Evolutionary conservation across 2,797 vertebrate species (phyloP).

Genomic region (Pseudomugil tenellus): DNA sequence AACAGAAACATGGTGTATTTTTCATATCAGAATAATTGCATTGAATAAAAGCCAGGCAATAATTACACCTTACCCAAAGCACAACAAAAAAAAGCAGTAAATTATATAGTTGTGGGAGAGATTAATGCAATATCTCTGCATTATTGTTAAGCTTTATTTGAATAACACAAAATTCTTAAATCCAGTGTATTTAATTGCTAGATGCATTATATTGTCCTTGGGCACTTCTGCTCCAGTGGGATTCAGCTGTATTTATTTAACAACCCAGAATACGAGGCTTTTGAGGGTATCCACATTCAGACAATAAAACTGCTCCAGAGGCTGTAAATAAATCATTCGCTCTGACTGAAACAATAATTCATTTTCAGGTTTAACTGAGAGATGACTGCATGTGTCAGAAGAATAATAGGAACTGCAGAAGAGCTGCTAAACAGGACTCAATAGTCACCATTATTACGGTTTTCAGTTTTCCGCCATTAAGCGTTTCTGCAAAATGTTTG

Average conservation of each 20-base stretch:
- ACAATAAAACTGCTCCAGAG: conserved; percentile 42
- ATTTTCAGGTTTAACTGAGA: conserved; percentile 38
- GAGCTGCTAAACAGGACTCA: conserved; percentile 7
- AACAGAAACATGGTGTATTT: background rate
- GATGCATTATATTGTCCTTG: conserved; percentile 16
- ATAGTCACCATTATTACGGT: conserved; percentile 7
- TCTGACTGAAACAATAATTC: conserved; percentile 61
- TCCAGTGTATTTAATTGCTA: conserved; percentile 27
- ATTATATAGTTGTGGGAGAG: background rate
- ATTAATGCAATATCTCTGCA: background rate
- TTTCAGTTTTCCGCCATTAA: conserved; percentile 23
- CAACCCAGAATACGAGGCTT: conserved; percentile 26
- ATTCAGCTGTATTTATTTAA: conserved; percentile 33
- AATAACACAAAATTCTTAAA: conserved; percentile 9
- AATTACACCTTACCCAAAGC: background rate
- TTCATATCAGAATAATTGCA: background rate
- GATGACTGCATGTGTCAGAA: conserved; percentile 35
- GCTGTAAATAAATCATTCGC: conserved; percentile 75
- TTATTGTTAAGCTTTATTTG: background rate
- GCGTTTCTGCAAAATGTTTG: conserved; percentile 19
- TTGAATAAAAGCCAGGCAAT: background rate
- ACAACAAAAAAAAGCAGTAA: background rate
- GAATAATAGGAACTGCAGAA: conserved; percentile 25
- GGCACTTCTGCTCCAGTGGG: conserved; percentile 13
- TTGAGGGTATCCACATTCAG: conserved; percentile 25